Conservation (phyloP, 2,888 invertebrate species). For the Polymixis flavicincta region DNA sequence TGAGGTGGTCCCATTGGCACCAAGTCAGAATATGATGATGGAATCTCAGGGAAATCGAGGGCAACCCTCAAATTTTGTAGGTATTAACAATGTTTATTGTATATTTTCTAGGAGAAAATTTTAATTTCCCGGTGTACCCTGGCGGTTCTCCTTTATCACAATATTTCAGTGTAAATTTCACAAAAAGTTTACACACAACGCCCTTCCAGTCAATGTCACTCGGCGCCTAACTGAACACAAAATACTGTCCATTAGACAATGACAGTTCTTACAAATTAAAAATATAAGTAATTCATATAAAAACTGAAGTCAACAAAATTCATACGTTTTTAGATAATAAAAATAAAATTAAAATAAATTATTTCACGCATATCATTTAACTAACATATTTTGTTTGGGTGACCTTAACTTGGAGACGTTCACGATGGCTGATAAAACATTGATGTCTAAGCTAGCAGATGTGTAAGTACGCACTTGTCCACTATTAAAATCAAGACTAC, state of each 20-base stretch:
- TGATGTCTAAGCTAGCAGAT: constrained; percentile 73
- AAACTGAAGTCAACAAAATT: constrained; percentile 18
- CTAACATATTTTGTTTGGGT: not conserved
- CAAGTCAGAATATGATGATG: no score
- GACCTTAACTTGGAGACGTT: not conserved
- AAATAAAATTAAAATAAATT: constrained; percentile 13
- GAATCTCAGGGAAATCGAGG: no score
- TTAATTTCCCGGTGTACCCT: no score
- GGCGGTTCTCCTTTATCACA: not conserved
- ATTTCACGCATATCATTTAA: not conserved
- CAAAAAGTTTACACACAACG: not conserved
- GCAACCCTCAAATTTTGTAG: no score
- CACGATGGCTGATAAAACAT: constrained; percentile 71
- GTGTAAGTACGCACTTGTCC: constrained; percentile 70
- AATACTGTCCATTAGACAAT: constrained; percentile 9
- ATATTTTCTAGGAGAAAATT: no score
- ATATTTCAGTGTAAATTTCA: not conserved
- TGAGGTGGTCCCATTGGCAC: no score
- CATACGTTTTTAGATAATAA: not conserved
- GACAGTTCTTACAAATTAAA: constrained; percentile 26
- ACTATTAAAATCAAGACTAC: not conserved
- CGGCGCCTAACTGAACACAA: not conserved
- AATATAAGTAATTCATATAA: not conserved
- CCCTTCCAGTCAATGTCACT: not conserved
- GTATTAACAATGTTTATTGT: no score